phyloP scores from a whole-genome alignment of 2,888 invertebrate species.

The Pinctada fucata region DNA sequence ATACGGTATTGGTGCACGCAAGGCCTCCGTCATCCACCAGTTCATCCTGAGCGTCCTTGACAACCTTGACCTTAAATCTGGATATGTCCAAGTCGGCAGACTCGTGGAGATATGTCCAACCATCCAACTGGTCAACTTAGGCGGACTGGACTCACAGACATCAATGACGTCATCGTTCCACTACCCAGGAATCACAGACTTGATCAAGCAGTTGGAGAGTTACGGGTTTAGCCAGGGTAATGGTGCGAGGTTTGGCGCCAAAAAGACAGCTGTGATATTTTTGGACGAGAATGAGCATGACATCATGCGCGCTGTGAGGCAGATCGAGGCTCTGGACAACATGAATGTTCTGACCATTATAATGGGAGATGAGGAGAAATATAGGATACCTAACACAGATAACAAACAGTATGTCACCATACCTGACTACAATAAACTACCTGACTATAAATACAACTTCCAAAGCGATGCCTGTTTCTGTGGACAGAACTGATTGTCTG shows the following conservation, averaged over 20 bases:
- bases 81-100: constrained; percentile 46
- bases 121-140: constrained; percentile 44
- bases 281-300: constrained; percentile 37
- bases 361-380: constrained; percentile 21
- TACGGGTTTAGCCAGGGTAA: constrained; percentile 43
- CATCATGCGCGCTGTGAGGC: constrained; percentile 8
- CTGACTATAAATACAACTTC: constrained; percentile 1
- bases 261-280: constrained; percentile 46
- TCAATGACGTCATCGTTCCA: constrained; percentile 40
- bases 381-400: constrained; percentile 1
- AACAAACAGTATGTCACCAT: constrained; percentile 7
- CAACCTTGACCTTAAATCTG: constrained; percentile 36
- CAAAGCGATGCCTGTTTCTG: constrained; percentile 17
- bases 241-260: constrained; percentile 43
- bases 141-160: constrained; percentile 36
- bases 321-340: constrained; percentile 3
- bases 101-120: constrained; percentile 50
- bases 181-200: constrained; percentile 40
- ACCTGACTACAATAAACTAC: constrained; percentile 12
- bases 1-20: constrained; percentile 45
- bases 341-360: constrained; percentile 24
- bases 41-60: constrained; percentile 44
- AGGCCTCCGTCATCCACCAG: constrained; percentile 43
- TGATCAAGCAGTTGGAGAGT: constrained; percentile 45
- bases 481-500: neutral